Base-by-base conservation (phyloP, 37 sponge, comb jelly and placozoan genomes). In the Aplysina aerophoba region DNA sequence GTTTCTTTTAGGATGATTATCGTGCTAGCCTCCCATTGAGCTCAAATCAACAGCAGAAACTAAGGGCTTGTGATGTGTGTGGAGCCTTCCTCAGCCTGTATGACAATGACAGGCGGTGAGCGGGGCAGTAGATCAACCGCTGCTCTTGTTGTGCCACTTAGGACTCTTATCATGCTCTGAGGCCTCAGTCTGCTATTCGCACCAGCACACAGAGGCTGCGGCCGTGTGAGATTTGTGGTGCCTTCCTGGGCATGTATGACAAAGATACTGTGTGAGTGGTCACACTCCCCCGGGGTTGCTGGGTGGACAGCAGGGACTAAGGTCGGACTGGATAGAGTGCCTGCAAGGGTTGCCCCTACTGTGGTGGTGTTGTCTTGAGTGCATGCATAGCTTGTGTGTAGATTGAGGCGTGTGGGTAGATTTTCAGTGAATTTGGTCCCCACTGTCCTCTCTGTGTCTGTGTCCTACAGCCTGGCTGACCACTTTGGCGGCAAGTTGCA, bases 401-500 rank as follows among this genome's bases (percentile, higher is more conserved):
- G 28, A 17, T 69, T 69, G 71, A 35, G 13, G 71, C 30, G 33
- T 30, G n/a, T n/a, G n/a, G n/a, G n/a, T n/a, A n/a, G n/a, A n/a
- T n/a, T n/a, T 31, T 33, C 17, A 30, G 4, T 2, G 4, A 25
- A 62, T 62, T 25, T 62, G 5, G 63, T 62, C 4, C 63, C 11
- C 63, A n/a, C n/a, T n/a, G n/a, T n/a, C 33, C 3, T 63, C 19
- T 58, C 6, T 31, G 8, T 6, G 14, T 83, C 4, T 65, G 34
- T 69, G 44, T 68, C 35, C 12, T 74, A 30, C 60, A 88, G 94
- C 15, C 85, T 99, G 55, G 99, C 99, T 6, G 99, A 99, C 77
- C 99, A 99, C 87, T 99, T 99, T 88, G 99, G 99, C 0, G 99
- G 99, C 19, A 97, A 97, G 57, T 92, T 99, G 4, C 99, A 99